Evolutionary conservation across 2,888 invertebrate genomes (phyloP), one percentile per base, ranked within the genome.

Genomic region (Diloba caeruleocephala): DNA sequence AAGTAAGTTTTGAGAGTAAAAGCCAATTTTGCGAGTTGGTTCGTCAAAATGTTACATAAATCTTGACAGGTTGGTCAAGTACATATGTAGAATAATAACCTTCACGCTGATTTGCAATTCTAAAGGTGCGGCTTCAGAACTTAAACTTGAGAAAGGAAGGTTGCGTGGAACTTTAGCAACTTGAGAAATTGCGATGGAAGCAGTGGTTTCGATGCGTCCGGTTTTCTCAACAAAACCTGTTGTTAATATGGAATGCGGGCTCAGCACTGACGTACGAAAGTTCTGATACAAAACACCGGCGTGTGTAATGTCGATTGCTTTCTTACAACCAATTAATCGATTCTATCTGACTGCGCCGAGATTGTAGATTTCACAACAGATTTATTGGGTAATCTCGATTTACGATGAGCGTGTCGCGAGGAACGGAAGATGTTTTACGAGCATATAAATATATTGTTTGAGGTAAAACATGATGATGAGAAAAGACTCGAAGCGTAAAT

Each of bases 181-280:
- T 61, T 63, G 62, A 71, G 75, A 76, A 79, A 79, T 74, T 71
- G 74, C 66, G 53, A 57, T 62, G 55, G 60, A 53, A 48, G 42
- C 66, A 60, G 64, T 67, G 67, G 64, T 73, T 74, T 71, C 74
- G 73, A 82, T 80, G 78, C 60, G 82, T 81, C 85, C 84, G 84
- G 86, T 86, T 86, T 79, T 79, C 79, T 77, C 76, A 63, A 73
- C 60, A 58, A 75, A 85, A 88, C 89, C 85, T 74, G 89, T 86
- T 74, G 76, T 52, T 56, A 41, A 37, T 49, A 49, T 32, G 80
- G 87, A 86, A 89, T 88, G 87, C 75, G 76, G 78, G 76, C 76
- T 69, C 80, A 82, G 76, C 76, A 77, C 76, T 78, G 79, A 58
- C 65, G 76, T 68, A 80, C 62, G 79, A 84, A 82, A 84, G 85